A percentile compares a stretch with the other conserved stretches of the same genome.
Evolutionary conservation across 2,888 invertebrate species (phyloP).

Genomic region (Halocaridina rubra): DNA sequence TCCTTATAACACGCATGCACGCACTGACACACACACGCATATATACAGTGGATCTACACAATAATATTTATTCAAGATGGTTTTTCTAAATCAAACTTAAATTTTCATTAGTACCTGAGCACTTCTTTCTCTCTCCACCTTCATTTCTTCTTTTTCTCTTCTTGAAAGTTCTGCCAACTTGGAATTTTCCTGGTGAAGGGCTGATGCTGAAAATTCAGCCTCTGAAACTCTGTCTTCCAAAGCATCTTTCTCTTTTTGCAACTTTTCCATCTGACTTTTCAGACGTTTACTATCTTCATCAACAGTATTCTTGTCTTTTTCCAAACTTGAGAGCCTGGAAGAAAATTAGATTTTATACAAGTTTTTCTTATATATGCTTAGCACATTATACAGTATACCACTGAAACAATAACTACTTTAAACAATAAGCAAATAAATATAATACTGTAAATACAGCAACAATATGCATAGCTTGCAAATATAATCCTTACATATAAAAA

Average conservation of each 20-base stretch:
- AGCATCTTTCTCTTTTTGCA: slow-evolving; percentile 72
- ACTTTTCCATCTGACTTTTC: slow-evolving; percentile 76
- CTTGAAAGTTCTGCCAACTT: slow-evolving; percentile 46
- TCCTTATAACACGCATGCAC: too few species aligned
- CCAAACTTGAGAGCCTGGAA: slow-evolving; percentile 75
- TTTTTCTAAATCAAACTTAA: too few species aligned
- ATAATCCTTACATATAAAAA: too few species aligned
- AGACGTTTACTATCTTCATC: slow-evolving; percentile 78
- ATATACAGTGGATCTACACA: too few species aligned
- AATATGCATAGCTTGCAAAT: too few species aligned
- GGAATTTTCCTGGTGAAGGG: slow-evolving; percentile 73
- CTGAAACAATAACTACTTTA: too few species aligned
- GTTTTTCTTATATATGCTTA: too few species aligned
- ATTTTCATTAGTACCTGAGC: slow-evolving; percentile 65
- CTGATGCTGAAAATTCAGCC: slow-evolving; percentile 73
- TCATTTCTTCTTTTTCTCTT: slow-evolving; percentile 70
- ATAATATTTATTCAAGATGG: background rate
- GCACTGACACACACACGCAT: too few species aligned
- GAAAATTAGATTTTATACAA: too few species aligned
- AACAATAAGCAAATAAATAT: too few species aligned
- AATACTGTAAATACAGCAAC: too few species aligned
- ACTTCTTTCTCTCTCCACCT: slow-evolving; percentile 67
- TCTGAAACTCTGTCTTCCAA: slow-evolving; percentile 75
- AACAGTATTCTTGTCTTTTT: slow-evolving; percentile 76
- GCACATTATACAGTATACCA: too few species aligned